Evolutionary conservation across 2,113 vertebrate species (phyloP).

Genomic region (Microcebus lehilahytsara): DNA sequence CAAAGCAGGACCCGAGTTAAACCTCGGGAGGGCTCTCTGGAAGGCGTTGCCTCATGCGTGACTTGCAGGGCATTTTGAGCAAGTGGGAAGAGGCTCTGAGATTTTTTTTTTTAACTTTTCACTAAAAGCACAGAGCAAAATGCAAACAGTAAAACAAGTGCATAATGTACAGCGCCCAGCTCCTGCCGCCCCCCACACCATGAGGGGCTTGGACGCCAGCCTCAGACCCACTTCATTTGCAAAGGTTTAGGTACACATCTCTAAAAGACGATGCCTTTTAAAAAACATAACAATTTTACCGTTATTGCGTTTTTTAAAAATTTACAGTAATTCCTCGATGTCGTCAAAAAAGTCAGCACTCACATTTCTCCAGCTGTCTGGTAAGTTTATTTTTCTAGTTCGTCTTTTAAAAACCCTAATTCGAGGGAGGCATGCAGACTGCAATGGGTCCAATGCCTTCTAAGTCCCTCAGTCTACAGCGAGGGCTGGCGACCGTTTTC

Average conservation of each 20-base stretch:
- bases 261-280: accelerated
- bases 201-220: background rate
- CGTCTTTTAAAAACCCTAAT: background rate
- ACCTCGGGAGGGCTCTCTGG: accelerated
- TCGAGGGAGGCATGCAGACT: accelerated
- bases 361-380: background rate
- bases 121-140: background rate
- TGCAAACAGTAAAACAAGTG: accelerated
- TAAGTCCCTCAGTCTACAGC: background rate
- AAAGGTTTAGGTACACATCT: accelerated
- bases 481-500: background rate
- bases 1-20: background rate
- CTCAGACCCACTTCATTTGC: accelerated
- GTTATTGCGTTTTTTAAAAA: accelerated
- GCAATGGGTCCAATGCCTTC: background rate
- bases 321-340: accelerated
- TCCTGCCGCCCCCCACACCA: too few species aligned
- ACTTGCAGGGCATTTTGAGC: background rate
- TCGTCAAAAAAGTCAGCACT: accelerated
- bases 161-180: accelerated
- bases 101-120: background rate
- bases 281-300: accelerated
- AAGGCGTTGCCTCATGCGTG: background rate
- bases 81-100: too few species aligned
- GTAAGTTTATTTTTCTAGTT: background rate